A percentile compares a stretch with the other conserved stretches of the same genome.
Evolutionary conservation across 2,797 vertebrate species (phyloP).

Genomic region (Lophius americanus): DNA sequence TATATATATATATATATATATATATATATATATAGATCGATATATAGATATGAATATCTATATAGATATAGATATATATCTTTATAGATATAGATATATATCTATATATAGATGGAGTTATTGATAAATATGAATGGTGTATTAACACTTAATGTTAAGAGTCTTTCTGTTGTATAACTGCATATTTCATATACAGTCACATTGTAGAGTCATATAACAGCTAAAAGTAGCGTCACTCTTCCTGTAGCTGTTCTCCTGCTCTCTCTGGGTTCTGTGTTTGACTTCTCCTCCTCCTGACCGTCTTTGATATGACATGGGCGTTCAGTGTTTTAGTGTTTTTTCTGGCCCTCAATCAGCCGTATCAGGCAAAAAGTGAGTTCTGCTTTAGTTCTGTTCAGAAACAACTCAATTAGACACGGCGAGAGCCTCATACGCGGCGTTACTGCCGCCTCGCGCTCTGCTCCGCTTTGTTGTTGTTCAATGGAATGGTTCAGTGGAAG

Average conservation of each 20-base stretch:
- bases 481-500: constrained; percentile 64
- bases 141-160: no score
- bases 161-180: no score
- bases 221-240: no score
- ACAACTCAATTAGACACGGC: constrained; percentile 65
- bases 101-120: no score
- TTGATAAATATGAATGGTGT: no score
- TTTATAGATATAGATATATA: no score
- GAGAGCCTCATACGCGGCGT: constrained; percentile 46
- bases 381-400: constrained; percentile 64
- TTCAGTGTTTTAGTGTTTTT: constrained; percentile 54
- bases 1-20: no score
- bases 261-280: constrained; percentile 38
- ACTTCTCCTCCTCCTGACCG: constrained; percentile 41
- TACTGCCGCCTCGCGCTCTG: constrained; percentile 45
- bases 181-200: no score
- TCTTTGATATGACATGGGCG: constrained; percentile 56
- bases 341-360: constrained; percentile 64
- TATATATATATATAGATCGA: no score
- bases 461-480: constrained; percentile 64
- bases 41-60: no score
- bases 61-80: no score
- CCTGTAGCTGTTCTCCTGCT: neutral
- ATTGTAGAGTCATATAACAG: no score
- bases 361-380: constrained; percentile 70